A percentile compares a stretch with the other conserved stretches of the same genome.
Conservation (phyloP, 1,140 invertebrate species). For the Ooceraea biroi region DNA sequence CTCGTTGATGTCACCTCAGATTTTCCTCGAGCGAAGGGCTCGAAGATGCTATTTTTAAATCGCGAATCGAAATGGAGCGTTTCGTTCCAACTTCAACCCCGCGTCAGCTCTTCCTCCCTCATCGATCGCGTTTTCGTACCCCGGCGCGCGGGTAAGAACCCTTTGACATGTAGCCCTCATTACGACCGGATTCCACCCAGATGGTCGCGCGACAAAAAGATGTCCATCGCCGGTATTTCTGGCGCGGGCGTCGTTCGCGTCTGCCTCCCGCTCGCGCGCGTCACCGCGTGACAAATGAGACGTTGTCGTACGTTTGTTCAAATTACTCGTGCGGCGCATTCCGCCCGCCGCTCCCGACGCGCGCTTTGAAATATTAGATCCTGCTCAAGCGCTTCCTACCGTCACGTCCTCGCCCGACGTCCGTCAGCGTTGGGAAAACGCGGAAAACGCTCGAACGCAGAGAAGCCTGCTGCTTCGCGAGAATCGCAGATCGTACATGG, state of each 20-base stretch:
- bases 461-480: constrained; percentile 24
- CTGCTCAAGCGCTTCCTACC: constrained; percentile 57
- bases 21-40: neutral
- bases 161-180: constrained; percentile 67
- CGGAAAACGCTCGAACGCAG: constrained; percentile 26
- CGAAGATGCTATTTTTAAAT: constrained; percentile 38
- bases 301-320: constrained; percentile 85
- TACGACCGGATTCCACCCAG: constrained; percentile 67
- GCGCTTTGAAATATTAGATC: constrained; percentile 75
- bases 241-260: constrained; percentile 77
- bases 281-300: constrained; percentile 85
- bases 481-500: neutral
- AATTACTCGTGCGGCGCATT: constrained; percentile 83
- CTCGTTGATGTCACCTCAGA: no score
- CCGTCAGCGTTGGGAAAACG: constrained; percentile 48
- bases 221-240: constrained; percentile 75
- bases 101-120: neutral
- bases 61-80: constrained; percentile 6
- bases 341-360: constrained; percentile 76
- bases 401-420: constrained; percentile 43
- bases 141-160: constrained; percentile 46
- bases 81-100: constrained; percentile 19
- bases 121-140: neutral
- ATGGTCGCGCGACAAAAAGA: constrained; percentile 65
- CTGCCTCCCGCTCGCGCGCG: constrained; percentile 71